Base-by-base conservation (phyloP, 30 jellyfish, hydroid and myxozoan species). In the Nemopilema nomurai region DNA sequence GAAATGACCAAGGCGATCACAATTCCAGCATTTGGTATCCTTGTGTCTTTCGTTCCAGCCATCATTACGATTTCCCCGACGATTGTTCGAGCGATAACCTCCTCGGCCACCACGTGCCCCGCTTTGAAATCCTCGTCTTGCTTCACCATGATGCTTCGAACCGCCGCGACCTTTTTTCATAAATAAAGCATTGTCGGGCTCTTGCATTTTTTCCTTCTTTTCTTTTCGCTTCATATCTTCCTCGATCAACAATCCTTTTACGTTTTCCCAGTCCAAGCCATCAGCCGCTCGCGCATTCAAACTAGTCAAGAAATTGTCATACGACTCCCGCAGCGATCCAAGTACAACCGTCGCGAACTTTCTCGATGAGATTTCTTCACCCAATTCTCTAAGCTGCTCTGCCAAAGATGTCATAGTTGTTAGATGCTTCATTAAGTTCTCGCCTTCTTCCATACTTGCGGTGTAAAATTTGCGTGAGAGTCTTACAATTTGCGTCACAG, bases 401-500 rank as follows among this genome's bases (percentile, higher is more conserved):
- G 83, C 74, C 8, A 72, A 28, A 27, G 83, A 72, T 8, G 83
- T 72, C 83, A 72, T 72, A 72, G 1, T 6, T 16, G 83, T 72
- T 18, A 72, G 20, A 28, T 50, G 83, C 83, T 72, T 8, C 83
- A 72, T 72, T 50, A 72, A 29, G 24, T 72, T 28, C 25, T 72
- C 83, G 30, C 83, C 74, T 72, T 72, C 83, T 30, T 72, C 31
- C 83, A 72, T 72, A 50, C 69, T 72, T 28, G 83, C 83, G 27
- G 83, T 22, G 31, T 72, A 72, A 72, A 72, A 72, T 72, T 28
- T 26, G 6, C 83, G 69, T 8, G 18, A 8, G 28, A 72, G 31
- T 8, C 74, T 19, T 28, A 72, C 83, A 21, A 72, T 72, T 72
- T 72, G 83, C 8, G 62, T 3, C 24, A 72, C 74, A 21, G 26